Base-by-base conservation (phyloP, 2,888 invertebrate species). In the Leucoma salicis region DNA sequence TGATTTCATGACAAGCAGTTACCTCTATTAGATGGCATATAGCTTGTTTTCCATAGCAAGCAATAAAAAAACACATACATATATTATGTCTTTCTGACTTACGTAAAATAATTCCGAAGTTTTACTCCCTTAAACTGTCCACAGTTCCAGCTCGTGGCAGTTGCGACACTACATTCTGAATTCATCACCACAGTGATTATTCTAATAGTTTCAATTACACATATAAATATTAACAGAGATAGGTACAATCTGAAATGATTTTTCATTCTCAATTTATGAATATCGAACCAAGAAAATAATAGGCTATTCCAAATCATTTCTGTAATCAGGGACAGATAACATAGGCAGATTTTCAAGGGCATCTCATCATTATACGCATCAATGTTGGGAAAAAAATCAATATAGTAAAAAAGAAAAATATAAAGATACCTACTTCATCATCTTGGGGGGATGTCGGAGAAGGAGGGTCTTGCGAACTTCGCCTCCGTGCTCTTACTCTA, bases 301-400 rank as follows among this genome's bases (percentile, higher is more conserved):
- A 44, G 38, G 24, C 37, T 8, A 46, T 41, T 47, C 41, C 49
- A 56, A 59, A 70, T 70, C 66, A 61, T 62, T 43, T 39, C 49
- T 47, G 73, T 78, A 78, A 85, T 85, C 85, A 71, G 73, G 65
- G 53, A 68, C 50, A 64, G 86, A 86, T 87, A 83, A 83, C 78
- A 75, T 79, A 74, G 68, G 65, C 63, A 59, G 61, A 53, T 61
- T 74, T 72, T 82, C 83, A 86, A 83, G 85, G 84, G 63, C 74
- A 66, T 49, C n/a, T 39, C 35, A 42, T 47, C 35, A 57, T 63
- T 66, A 61, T 69, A 64, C 66, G 69, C 70, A 62, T 63, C 55
- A 6, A 3, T 31, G 11, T 10, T 13, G 4, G n/a, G 10, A 29
- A 29, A 13, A 29, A 13, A 32, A 41, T 36, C 12, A 37, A 25